Conservation (phyloP, 2,113 vertebrate species). For the Bufo gargarizans region DNA sequence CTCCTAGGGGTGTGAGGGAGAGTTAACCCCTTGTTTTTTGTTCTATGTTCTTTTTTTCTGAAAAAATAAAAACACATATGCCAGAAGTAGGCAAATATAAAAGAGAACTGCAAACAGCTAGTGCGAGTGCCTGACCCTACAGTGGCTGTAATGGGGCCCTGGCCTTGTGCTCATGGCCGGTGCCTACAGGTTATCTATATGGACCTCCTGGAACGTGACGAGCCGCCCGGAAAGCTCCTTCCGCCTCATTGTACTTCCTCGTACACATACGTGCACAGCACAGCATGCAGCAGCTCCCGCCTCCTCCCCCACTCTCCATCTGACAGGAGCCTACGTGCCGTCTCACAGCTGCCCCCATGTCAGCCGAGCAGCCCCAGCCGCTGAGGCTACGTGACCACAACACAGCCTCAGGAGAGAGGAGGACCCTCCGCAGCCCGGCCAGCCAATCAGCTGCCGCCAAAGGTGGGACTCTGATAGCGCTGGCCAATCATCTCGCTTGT, state of each 20-base stretch:
- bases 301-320: background rate
- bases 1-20: too few species aligned
- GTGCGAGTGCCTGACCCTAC: too few species aligned
- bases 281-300: background rate
- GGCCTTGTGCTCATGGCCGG: too few species aligned
- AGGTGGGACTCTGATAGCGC: background rate
- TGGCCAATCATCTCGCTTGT: background rate
- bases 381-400: constrained; percentile 46
- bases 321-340: constrained; percentile 35
- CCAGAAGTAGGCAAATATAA: too few species aligned
- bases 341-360: constrained; percentile 34
- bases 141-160: too few species aligned
- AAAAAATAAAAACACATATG: too few species aligned
- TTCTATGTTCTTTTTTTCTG: too few species aligned
- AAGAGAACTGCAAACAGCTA: too few species aligned
- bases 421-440: accelerated
- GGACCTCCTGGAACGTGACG: too few species aligned
- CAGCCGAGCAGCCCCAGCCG: constrained; percentile 6
- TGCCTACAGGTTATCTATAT: too few species aligned
- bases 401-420: background rate
- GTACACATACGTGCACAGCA: background rate
- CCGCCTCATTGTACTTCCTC: background rate
- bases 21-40: too few species aligned
- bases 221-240: background rate
- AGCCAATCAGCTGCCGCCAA: background rate